These are phyloP conservation scores for Cataglyphis rosenhaueri DNA, from an alignment of 2,888 invertebrate genomes.

Conservation along the genomic window DNA sequence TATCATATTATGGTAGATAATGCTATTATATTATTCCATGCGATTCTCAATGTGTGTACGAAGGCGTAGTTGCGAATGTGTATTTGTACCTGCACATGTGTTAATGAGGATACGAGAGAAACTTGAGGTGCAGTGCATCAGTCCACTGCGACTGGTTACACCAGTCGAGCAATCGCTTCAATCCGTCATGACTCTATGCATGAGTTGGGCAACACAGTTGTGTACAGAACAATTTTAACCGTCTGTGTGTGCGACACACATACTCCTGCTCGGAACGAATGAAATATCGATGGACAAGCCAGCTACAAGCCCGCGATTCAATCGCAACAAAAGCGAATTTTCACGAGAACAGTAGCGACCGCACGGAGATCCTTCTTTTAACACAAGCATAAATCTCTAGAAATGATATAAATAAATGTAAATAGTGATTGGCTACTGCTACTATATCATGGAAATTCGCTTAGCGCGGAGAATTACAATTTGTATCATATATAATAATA, in stretches of 20 bases:
- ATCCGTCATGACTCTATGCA: conserved; percentile 81
- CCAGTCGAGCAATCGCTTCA: conserved; percentile 76
- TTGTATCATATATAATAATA: neutral
- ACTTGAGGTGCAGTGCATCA: conserved; percentile 73
- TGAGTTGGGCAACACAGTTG: conserved; percentile 77
- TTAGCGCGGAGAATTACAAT: neutral
- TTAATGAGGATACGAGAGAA: conserved; percentile 69
- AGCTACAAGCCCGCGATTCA: conserved; percentile 54
- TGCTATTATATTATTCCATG: neutral
- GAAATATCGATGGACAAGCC: conserved; percentile 65
- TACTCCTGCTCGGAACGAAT: conserved; percentile 57
- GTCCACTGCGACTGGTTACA: conserved; percentile 73
- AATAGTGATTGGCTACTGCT: neutral
- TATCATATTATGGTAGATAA: neutral
- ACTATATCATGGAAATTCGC: conserved; percentile 5
- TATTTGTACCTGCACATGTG: neutral
- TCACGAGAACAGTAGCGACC: conserved; percentile 59
- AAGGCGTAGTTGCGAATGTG: conserved; percentile 25
- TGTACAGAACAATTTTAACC: conserved; percentile 65
- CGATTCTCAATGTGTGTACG: conserved; percentile 2
- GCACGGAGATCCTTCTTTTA: neutral
- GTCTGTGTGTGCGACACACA: conserved; percentile 46
- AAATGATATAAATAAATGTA: conserved; percentile 19
- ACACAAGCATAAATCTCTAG: conserved; percentile 1
- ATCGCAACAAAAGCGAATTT: conserved; percentile 38